These are phyloP conservation scores for Lordiphosa andalusiaca DNA, from an alignment of 2,888 invertebrate species.

Conservation along the genomic window DNA sequence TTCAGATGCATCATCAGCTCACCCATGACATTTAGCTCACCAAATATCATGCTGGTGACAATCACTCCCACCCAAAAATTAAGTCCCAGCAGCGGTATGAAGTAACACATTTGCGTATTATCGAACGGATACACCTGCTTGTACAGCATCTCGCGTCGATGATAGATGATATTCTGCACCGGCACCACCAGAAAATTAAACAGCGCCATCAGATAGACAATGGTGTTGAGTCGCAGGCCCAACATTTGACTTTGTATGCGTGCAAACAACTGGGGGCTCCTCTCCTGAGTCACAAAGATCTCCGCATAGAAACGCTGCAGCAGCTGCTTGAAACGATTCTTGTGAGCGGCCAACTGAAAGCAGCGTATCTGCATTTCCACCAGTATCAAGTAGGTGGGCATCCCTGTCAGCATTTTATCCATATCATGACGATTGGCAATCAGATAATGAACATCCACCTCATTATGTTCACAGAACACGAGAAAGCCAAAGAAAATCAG, in stretches of 20 bases:
- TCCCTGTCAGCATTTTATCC: slow-evolving; percentile 62
- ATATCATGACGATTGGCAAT: slow-evolving; percentile 48
- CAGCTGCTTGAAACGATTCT: slow-evolving; percentile 50
- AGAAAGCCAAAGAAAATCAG: slow-evolving; percentile 45
- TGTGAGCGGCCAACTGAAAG: slow-evolving; percentile 55
- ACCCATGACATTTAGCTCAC: slow-evolving; percentile 71
- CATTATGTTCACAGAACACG: slow-evolving; percentile 50
- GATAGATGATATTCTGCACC: slow-evolving; percentile 48
- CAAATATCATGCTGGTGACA: slow-evolving; percentile 60
- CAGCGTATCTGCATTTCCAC: slow-evolving; percentile 62
- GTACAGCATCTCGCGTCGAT: slow-evolving; percentile 61
- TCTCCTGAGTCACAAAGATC: slow-evolving; percentile 57
- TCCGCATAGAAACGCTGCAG: slow-evolving; percentile 62
- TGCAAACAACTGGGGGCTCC: slow-evolving; percentile 33
- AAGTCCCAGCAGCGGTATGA: slow-evolving; percentile 48
- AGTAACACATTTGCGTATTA: slow-evolving; percentile 46
- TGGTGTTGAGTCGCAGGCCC: slow-evolving; percentile 55
- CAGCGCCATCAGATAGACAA: slow-evolving; percentile 56
- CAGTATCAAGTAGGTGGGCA: slow-evolving; percentile 63
- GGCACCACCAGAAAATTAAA: slow-evolving; percentile 51
- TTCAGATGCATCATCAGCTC: slow-evolving; percentile 74
- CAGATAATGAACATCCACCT: slow-evolving; percentile 64
- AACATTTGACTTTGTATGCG: slow-evolving; percentile 57
- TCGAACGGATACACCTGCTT: slow-evolving; percentile 65
- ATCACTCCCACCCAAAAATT: slow-evolving; percentile 60